Evolutionary conservation across 1,140 invertebrate species (phyloP).

Genomic region (Drosophila willistoni): DNA sequence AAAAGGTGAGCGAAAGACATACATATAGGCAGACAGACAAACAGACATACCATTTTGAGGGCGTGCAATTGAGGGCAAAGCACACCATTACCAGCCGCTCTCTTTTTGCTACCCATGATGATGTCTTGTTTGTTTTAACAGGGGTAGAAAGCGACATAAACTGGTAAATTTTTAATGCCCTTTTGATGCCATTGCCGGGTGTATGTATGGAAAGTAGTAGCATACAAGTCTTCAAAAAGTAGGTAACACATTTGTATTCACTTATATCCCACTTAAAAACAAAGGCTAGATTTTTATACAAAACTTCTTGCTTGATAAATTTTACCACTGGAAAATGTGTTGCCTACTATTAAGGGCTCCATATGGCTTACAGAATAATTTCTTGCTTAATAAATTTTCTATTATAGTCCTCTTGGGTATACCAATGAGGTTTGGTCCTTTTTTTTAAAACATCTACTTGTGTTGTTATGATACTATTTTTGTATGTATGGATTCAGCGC

Average conservation of each 20-base stretch:
- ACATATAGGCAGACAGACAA: neutral
- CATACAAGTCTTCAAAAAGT: neutral
- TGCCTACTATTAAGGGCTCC: neutral
- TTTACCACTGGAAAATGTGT: neutral
- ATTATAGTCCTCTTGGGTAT: too few relatives aligned
- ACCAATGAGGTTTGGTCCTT: too few relatives aligned
- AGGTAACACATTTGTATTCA: neutral
- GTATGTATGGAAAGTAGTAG: neutral
- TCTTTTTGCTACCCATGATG: neutral
- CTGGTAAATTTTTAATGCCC: slow-evolving; percentile 73
- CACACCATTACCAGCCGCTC: neutral
- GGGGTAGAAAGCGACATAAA: slow-evolving; percentile 57
- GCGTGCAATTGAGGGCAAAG: slow-evolving; percentile 51
- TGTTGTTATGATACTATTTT: too few relatives aligned
- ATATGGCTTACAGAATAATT: too few relatives aligned
- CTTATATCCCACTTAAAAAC: neutral
- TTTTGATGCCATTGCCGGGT: slow-evolving; percentile 5
- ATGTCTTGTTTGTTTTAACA: slow-evolving; percentile 64
- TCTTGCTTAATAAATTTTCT: neutral
- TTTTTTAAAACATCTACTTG: too few relatives aligned
- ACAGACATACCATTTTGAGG: slow-evolving; percentile 30
- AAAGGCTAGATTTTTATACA: neutral
- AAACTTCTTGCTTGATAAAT: neutral
- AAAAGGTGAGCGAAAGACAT: slow-evolving; percentile 59
- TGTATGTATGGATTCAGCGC: too few relatives aligned